These are phyloP conservation scores for Panzeria rudis DNA, from an alignment of 2,888 invertebrate species.

Conservation along the genomic window DNA sequence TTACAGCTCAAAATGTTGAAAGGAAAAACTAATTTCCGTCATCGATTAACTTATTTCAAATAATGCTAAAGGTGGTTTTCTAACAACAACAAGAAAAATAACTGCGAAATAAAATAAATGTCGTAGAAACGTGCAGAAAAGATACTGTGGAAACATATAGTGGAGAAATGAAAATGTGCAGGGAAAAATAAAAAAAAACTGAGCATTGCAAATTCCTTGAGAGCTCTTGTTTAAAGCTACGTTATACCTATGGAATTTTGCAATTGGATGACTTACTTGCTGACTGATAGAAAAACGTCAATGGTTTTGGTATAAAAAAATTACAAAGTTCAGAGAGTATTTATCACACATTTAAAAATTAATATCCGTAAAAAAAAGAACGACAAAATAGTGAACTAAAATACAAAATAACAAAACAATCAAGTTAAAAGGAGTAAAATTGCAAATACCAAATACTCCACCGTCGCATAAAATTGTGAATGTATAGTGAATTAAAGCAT, in stretches of 20 bases:
- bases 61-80: slow-evolving; percentile 63
- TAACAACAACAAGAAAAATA: slow-evolving; percentile 14
- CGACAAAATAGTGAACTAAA: slow-evolving; percentile 2
- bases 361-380: slow-evolving; percentile 71
- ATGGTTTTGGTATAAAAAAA: slow-evolving; percentile 16
- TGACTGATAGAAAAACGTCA: slow-evolving; percentile 24
- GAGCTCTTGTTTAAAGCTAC: slow-evolving; percentile 21
- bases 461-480: slow-evolving; percentile 25
- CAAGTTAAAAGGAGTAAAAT: slow-evolving; percentile 26
- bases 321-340: slow-evolving; percentile 59
- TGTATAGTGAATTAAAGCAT: slow-evolving; percentile 40
- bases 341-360: slow-evolving; percentile 74
- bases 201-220: slow-evolving; percentile 40
- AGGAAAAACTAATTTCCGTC: slow-evolving; percentile 76
- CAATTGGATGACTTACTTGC: slow-evolving; percentile 41
- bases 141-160: slow-evolving; percentile 22
- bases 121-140: slow-evolving; percentile 1
- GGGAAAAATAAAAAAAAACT: slow-evolving; percentile 4
- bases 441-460: slow-evolving; percentile 19
- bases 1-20: slow-evolving; percentile 66
- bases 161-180: slow-evolving; percentile 34
- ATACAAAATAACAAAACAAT: slow-evolving; percentile 24
- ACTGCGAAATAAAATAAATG: slow-evolving; percentile 27
- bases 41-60: slow-evolving; percentile 75
- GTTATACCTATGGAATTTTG: slow-evolving; percentile 4